phyloP scores from a whole-genome alignment of 30 jellyfish, hydroid and myxozoan species.

The Aurelia sp. region DNA sequence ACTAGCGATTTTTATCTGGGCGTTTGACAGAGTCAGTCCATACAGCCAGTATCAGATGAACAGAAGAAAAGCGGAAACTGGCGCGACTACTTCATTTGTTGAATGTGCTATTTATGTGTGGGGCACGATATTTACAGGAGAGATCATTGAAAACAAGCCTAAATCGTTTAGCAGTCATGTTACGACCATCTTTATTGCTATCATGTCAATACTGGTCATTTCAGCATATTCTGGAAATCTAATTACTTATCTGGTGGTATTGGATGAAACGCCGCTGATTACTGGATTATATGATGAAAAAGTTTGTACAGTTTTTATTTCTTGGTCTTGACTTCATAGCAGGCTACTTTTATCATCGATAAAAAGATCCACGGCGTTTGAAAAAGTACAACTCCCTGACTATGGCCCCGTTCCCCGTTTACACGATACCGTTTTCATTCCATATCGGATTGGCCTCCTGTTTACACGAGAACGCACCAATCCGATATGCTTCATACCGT shows the following conservation, averaged over 20 bases:
- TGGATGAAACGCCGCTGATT: constrained; percentile 47
- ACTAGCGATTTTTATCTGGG: constrained; percentile 28
- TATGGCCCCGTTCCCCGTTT: too few species aligned
- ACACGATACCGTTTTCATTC: too few species aligned
- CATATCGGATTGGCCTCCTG: too few species aligned
- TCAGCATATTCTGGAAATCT: constrained; percentile 72
- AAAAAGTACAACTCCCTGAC: too few species aligned
- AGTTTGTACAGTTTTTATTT: constrained; percentile 5
- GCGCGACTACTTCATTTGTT: constrained; percentile 6
- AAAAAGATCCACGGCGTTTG: too few species aligned
- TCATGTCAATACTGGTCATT: constrained; percentile 37
- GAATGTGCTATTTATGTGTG: constrained; percentile 55
- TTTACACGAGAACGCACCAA: too few species aligned
- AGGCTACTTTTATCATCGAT: background rate
- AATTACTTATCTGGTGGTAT: constrained; percentile 50
- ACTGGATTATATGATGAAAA: constrained; percentile 42
- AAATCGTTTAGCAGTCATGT: constrained; percentile 40
- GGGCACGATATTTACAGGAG: constrained; percentile 73
- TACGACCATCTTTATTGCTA: constrained; percentile 31
- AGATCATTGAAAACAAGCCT: constrained; percentile 67
- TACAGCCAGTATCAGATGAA: constrained; percentile 19
- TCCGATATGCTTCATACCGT: too few species aligned
- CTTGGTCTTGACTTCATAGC: background rate
- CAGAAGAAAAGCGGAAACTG: background rate
- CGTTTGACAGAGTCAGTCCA: constrained; percentile 50